phyloP scores from a whole-genome alignment of 2,797 vertebrate genomes.

The Propithecus deckenii region DNA sequence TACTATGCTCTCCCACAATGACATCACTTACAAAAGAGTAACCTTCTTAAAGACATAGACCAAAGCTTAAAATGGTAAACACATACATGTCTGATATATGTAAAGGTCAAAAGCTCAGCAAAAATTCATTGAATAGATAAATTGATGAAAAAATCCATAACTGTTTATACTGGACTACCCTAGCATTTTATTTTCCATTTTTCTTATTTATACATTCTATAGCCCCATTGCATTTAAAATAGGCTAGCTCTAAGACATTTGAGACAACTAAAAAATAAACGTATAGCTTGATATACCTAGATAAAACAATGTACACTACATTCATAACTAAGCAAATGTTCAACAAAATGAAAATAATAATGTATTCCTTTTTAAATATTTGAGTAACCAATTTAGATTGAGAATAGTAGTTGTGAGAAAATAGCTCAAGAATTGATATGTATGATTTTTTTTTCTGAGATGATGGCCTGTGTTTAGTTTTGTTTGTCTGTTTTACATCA shows the following conservation, averaged over 20 bases:
- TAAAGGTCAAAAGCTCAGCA: not conserved
- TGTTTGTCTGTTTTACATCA: not conserved
- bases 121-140: not conserved
- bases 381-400: not conserved
- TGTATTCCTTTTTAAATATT: not conserved
- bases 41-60: not conserved
- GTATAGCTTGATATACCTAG: not conserved
- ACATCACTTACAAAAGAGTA: not conserved
- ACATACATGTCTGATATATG: too few relatives aligned
- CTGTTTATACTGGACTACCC: not conserved
- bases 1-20: rapidly evolving
- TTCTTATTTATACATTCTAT: not conserved
- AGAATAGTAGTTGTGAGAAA: not conserved
- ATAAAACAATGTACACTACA: not conserved
- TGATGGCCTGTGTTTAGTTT: not conserved
- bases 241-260: not conserved
- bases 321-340: not conserved
- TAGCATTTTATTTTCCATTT: not conserved
- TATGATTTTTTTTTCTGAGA: not conserved
- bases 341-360: not conserved
- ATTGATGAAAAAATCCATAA: not conserved
- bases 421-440: not conserved
- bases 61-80: not conserved
- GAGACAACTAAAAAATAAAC: not conserved
- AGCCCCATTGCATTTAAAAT: not conserved